phyloP scores from a whole-genome alignment of 53 echinoderm and acorn worm species.

The Zoroaster sp. region DNA sequence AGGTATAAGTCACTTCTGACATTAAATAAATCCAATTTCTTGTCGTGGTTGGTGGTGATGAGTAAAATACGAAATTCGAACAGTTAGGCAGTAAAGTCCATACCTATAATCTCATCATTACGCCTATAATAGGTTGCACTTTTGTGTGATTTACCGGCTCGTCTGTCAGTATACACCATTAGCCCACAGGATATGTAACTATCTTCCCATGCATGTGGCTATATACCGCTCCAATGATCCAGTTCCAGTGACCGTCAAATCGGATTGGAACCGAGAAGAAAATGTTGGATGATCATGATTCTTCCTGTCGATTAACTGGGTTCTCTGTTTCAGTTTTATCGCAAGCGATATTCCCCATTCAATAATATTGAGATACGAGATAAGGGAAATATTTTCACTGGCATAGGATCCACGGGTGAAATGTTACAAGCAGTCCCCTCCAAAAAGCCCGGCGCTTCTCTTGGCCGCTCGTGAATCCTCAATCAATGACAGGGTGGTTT shows the following conservation, averaged over 20 bases:
- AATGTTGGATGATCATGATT: conserved; percentile 1
- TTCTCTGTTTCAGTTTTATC: not conserved
- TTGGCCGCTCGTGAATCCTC: not conserved
- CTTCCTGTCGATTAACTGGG: not conserved
- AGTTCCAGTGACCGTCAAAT: not conserved
- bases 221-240: not conserved
- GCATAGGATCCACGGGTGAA: not conserved
- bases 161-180: too few species aligned
- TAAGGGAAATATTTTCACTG: not conserved
- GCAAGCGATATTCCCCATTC: not conserved
- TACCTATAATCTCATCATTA: too few species aligned
- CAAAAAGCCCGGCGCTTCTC: too few species aligned
- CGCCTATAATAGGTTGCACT: too few species aligned
- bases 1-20: not conserved
- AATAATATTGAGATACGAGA: not conserved
- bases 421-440: not conserved
- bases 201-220: too few species aligned
- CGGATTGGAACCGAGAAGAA: conserved; percentile 25
- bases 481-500: not conserved
- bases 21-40: not conserved
- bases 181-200: too few species aligned
- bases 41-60: not conserved
- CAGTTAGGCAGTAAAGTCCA: too few species aligned
- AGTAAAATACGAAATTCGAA: too few species aligned
- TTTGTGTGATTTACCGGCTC: too few species aligned